phyloP scores from a whole-genome alignment of 2,113 vertebrate species.

The Diadophis punctatus region DNA sequence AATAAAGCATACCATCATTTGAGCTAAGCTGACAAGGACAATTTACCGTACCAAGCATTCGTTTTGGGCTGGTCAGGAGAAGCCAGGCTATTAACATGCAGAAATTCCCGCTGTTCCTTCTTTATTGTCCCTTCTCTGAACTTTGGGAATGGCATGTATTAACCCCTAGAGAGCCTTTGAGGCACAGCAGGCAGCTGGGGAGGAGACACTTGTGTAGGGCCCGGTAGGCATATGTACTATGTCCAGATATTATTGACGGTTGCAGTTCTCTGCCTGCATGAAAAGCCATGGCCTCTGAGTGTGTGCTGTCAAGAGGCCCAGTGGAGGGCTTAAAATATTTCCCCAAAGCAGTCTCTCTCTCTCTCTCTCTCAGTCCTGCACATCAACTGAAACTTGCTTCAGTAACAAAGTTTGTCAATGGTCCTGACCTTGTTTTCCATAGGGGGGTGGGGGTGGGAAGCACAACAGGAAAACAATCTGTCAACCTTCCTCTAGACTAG shows the following conservation, averaged over 20 bases:
- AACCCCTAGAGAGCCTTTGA: slow-evolving; percentile 66
- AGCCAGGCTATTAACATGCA: slow-evolving; percentile 76
- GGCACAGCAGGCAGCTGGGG: slow-evolving; percentile 18
- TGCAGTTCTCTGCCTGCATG: neutral
- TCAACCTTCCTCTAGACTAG: neutral
- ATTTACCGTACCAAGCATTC: slow-evolving; percentile 79
- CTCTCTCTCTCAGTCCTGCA: neutral
- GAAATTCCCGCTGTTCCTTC: slow-evolving; percentile 71
- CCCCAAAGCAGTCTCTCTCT: slow-evolving; percentile 23
- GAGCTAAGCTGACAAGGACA: slow-evolving; percentile 82
- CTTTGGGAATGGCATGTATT: slow-evolving; percentile 72
- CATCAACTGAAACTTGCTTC: slow-evolving; percentile 22
- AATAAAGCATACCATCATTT: slow-evolving; percentile 84
- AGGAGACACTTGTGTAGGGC: slow-evolving; percentile 46
- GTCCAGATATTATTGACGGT: slow-evolving; percentile 28
- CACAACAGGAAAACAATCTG: neutral
- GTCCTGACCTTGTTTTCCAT: slow-evolving; percentile 58
- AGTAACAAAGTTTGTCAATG: slow-evolving; percentile 54
- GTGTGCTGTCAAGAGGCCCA: slow-evolving; percentile 21
- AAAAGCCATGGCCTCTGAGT: slow-evolving; percentile 21
- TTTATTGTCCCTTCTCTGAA: slow-evolving; percentile 76
- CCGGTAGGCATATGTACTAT: slow-evolving; percentile 28
- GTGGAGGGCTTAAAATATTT: slow-evolving; percentile 45
- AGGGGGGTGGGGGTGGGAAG: neutral
- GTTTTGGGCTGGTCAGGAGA: slow-evolving; percentile 75